Evolutionary conservation across 2,888 invertebrate species (phyloP).

Genomic region (Hylaea fasciaria): DNA sequence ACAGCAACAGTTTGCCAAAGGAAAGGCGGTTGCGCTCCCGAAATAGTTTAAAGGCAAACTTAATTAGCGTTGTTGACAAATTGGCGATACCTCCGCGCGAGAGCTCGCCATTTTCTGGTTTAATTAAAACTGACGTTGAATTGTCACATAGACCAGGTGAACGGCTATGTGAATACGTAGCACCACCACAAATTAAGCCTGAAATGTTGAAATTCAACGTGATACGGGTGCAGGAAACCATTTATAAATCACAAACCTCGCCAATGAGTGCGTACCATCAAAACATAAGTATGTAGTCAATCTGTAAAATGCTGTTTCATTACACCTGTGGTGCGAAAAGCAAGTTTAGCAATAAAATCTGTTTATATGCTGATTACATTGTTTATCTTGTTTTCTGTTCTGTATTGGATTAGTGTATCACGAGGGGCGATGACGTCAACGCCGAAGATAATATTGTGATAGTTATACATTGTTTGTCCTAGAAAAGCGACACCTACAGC

Average conservation of each 20-base stretch:
- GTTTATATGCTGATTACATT: constrained; percentile 30
- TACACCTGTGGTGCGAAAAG: neutral
- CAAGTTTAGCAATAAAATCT: constrained; percentile 10
- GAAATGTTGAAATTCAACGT: constrained; percentile 3
- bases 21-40: constrained; percentile 27
- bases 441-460: constrained; percentile 11
- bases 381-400: constrained; percentile 2
- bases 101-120: constrained; percentile 32
- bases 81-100: constrained; percentile 32
- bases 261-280: no score
- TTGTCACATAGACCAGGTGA: constrained; percentile 23
- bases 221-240: constrained; percentile 1
- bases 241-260: neutral
- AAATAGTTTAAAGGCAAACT: constrained; percentile 42
- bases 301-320: no score
- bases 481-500: constrained; percentile 8
- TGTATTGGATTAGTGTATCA: constrained; percentile 29
- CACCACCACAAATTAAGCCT: constrained; percentile 20
- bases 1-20: constrained; percentile 37
- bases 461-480: constrained; percentile 26
- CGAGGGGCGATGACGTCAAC: constrained; percentile 34
- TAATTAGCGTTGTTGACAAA: constrained; percentile 47
- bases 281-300: no score
- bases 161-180: constrained; percentile 29
- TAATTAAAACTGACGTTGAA: constrained; percentile 39